phyloP scores from a whole-genome alignment of 2,888 invertebrate genomes.

The Metopia argyrocephala region DNA sequence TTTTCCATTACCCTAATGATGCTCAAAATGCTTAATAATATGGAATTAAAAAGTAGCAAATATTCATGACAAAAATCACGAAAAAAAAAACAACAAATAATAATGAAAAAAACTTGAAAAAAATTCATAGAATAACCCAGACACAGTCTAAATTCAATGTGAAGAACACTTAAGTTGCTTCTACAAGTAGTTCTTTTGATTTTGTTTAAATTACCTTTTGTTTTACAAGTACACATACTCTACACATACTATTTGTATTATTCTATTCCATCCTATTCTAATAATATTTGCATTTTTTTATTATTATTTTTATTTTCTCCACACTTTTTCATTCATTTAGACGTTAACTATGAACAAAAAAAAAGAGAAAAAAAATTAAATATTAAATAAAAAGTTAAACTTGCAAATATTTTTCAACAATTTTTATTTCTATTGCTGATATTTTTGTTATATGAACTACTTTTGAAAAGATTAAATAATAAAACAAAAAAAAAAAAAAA shows the following conservation, averaged over 20 bases:
- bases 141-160: conserved; percentile 61
- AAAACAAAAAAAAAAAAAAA: conserved; percentile 5
- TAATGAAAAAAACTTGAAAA: too few species aligned
- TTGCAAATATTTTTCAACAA: conserved; percentile 5
- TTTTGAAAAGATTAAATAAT: conserved; percentile 45
- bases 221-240: too few species aligned
- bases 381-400: conserved; percentile 26
- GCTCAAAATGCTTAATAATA: conserved; percentile 36
- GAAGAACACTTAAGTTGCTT: conserved; percentile 57
- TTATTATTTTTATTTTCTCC: conserved; percentile 30
- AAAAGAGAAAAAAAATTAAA: too few species aligned
- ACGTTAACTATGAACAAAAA: too few species aligned
- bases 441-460: conserved; percentile 10
- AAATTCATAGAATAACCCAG: conserved; percentile 51
- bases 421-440: neutral
- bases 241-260: too few species aligned
- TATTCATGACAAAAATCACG: conserved; percentile 7
- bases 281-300: conserved; percentile 13
- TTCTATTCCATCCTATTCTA: conserved; percentile 46
- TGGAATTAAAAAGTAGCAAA: too few species aligned
- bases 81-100: too few species aligned
- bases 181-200: neutral
- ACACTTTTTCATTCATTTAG: conserved; percentile 20
- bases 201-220: conserved; percentile 56
- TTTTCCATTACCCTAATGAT: conserved; percentile 18